Evolutionary conservation across 2,888 invertebrate species (phyloP), one percentile per base, ranked within the genome.

Genomic region (Monopis laevigella): DNA sequence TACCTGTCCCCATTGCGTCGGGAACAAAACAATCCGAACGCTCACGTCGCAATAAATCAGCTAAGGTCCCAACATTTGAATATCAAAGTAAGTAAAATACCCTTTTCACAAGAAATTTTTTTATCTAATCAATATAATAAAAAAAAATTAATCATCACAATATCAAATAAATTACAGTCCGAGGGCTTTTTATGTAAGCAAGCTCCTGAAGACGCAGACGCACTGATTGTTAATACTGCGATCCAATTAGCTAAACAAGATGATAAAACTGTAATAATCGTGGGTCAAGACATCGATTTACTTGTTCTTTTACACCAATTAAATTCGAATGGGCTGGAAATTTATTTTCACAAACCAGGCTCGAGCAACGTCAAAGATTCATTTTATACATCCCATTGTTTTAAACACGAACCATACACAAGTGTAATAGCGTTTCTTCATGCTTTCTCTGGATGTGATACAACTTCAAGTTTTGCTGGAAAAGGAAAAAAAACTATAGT

Each of bases 201-300:
- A 46, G 49, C 46, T 18, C 39, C 46, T 41, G 51, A 54, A 48
- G 53, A 54, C 42, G 51, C 52, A 41, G 51, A 55, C 46, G 45
- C 44, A 30, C 26, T 45, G 8, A 51, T 53, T 19, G 46, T 53
- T 42, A 48, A 45, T 12, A 50, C 51, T 28, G 45, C 50, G 30
- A 49, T 51, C 32, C 46, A 52, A 39, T 43, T 47, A 43, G 48
- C 50, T 24, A 48, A 40, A 32, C 39, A 48, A 46, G 47, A 42
- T 39, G 47, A 50, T 43, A 47, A 46, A 46, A 49, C 47, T 32
- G 46, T 51, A 21, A 48, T 54, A 29, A 47, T 52, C 47, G 53
- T 52, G 44, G 50, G 51, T 19, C 42, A 53, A 45, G 52, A 54
- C 48, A 45, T 51, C 39, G 53, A 56, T 46, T 43, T 54, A 39